Evolutionary conservation across 1,140 invertebrate species (phyloP).

Genomic region (Lethrus apterus): DNA sequence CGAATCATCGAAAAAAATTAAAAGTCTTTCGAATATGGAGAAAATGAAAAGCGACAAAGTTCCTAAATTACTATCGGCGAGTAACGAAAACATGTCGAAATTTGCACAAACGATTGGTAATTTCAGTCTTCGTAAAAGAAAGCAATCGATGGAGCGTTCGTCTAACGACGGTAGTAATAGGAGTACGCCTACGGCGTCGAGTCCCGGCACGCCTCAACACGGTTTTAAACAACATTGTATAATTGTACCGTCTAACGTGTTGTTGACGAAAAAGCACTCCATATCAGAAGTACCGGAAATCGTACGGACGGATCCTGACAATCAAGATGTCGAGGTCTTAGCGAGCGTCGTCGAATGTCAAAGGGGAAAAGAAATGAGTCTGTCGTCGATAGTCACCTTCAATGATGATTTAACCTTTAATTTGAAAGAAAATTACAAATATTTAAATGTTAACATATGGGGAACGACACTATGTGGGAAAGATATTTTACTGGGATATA

Average conservation of each 20-base stretch:
- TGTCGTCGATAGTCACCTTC: slow-evolving; percentile 55
- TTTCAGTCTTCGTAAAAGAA: slow-evolving; percentile 48
- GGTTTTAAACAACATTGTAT: slow-evolving; percentile 23
- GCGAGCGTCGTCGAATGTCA: slow-evolving; percentile 44
- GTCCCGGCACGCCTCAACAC: slow-evolving; percentile 44
- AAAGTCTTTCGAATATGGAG: slow-evolving; percentile 10
- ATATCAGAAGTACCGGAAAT: slow-evolving; percentile 34
- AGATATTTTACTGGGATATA: slow-evolving; percentile 64
- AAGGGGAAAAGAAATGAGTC: slow-evolving; percentile 40
- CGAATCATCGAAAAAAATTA: slow-evolving; percentile 10
- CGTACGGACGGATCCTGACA: slow-evolving; percentile 26
- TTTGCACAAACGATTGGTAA: slow-evolving; percentile 39
- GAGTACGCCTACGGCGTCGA: slow-evolving; percentile 47
- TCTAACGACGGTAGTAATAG: slow-evolving; percentile 47
- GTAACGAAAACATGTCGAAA: slow-evolving; percentile 40
- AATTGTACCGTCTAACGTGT: slow-evolving; percentile 26
- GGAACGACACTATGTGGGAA: slow-evolving; percentile 34
- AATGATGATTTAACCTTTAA: slow-evolving; percentile 69
- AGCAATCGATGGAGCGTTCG: slow-evolving; percentile 47
- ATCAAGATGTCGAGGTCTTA: slow-evolving; percentile 26
- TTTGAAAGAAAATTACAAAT: slow-evolving; percentile 61
- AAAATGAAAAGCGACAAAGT: slow-evolving; percentile 18
- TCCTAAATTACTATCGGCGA: slow-evolving; percentile 18
- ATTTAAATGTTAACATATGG: slow-evolving; percentile 81
- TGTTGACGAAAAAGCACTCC: slow-evolving; percentile 35